Percentiles rank a stretch among this genome's conserved stretches.
These are phyloP conservation scores for Cryptus armator DNA, from an alignment of 2,888 invertebrate genomes.

Conservation along the genomic window DNA sequence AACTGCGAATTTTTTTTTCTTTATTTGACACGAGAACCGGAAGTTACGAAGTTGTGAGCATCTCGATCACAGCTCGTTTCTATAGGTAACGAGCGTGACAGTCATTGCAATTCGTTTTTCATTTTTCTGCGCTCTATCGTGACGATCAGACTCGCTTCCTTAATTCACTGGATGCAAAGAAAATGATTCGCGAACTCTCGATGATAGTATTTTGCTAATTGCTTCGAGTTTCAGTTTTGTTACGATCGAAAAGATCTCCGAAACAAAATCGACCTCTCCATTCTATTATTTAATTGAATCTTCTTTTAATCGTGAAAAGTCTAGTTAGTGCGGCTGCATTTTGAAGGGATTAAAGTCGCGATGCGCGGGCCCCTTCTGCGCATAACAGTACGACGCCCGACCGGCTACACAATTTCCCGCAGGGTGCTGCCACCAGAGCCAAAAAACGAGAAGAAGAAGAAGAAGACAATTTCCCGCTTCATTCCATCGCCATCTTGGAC, in stretches of 20 bases:
- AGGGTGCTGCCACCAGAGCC: too few relatives aligned
- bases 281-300: too few relatives aligned
- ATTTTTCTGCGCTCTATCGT: slow-evolving; percentile 32
- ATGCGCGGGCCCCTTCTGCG: neutral
- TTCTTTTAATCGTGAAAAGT: too few relatives aligned
- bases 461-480: neutral
- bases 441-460: too few relatives aligned
- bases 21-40: neutral
- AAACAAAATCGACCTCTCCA: too few relatives aligned
- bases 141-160: neutral
- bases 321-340: too few relatives aligned
- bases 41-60: slow-evolving; percentile 53
- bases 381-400: neutral
- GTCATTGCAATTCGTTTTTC: slow-evolving; percentile 32
- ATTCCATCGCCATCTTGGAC: neutral
- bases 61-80: slow-evolving; percentile 39
- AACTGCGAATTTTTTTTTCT: slow-evolving; percentile 31
- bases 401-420: neutral
- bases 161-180: too few relatives aligned
- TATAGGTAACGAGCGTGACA: slow-evolving; percentile 36
- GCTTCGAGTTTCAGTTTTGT: too few relatives aligned
- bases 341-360: neutral
- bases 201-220: too few relatives aligned
- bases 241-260: too few relatives aligned
- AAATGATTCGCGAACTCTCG: too few relatives aligned